Percentiles rank a stretch among this genome's conserved stretches.
These are phyloP conservation scores for Nematostella vectensis DNA, from an alignment of 92 coral and sea anemone genomes.

Conservation along the genomic window DNA sequence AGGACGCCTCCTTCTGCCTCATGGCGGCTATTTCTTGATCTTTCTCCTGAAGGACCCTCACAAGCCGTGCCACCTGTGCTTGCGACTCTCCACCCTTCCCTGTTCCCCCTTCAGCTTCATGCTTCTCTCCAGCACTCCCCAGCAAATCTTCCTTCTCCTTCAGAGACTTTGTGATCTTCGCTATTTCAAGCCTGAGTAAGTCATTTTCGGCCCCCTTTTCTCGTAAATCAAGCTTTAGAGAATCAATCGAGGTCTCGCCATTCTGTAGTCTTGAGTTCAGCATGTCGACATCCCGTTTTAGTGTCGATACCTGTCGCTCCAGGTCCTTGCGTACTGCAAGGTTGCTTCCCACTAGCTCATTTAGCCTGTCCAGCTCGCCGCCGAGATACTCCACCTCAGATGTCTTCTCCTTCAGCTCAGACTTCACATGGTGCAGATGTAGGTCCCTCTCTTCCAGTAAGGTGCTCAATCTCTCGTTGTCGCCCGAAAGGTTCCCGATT, in stretches of 20 bases:
- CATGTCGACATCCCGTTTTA: conserved; percentile 48
- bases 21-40: conserved; percentile 89
- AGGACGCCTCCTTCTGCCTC: conserved; percentile 81
- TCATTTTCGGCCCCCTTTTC: conserved; percentile 83
- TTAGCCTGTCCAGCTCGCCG: conserved; percentile 51
- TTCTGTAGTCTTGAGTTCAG: conserved; percentile 28
- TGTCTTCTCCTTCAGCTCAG: conserved; percentile 47
- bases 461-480: conserved; percentile 43
- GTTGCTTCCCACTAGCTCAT: conserved; percentile 43
- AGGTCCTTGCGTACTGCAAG: conserved; percentile 41
- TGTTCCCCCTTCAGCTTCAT: conserved; percentile 18
- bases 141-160: conserved; percentile 76
- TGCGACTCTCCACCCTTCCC: conserved; percentile 33
- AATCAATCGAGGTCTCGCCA: conserved; percentile 51
- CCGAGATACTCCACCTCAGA: conserved; percentile 54
- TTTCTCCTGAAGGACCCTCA: conserved; percentile 68
- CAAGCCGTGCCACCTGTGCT: conserved; percentile 48
- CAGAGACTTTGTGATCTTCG: conserved; percentile 46
- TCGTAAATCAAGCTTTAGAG: conserved; percentile 67
- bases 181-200: conserved; percentile 70
- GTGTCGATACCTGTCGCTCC: conserved; percentile 43
- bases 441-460: conserved; percentile 48
- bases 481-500: conserved; percentile 33
- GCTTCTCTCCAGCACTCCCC: conserved; percentile 30
- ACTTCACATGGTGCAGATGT: conserved; percentile 35